Conservation (phyloP, 2,888 invertebrate genomes). For the Biston betularia region DNA sequence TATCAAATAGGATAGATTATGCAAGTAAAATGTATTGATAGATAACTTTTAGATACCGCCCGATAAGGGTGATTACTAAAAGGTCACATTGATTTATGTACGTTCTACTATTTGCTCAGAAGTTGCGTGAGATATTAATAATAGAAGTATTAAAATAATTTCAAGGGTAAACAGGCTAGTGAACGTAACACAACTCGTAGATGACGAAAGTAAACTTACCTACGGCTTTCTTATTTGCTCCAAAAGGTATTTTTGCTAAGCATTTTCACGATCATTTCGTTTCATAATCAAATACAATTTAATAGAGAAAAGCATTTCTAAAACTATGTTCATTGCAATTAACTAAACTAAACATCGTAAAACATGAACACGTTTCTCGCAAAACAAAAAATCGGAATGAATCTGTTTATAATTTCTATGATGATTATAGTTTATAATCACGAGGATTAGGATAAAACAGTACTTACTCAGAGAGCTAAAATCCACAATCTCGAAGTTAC, state of each 20-base stretch:
- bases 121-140: constrained; percentile 28
- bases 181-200: constrained; percentile 13
- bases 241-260: background rate
- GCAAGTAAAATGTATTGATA: background rate
- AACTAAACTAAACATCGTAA: background rate
- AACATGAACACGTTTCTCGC: background rate
- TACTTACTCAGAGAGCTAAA: constrained; percentile 75
- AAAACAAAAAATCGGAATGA: background rate
- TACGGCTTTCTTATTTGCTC: background rate
- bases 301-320: no score
- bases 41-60: constrained; percentile 9
- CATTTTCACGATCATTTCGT: no score
- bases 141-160: constrained; percentile 31
- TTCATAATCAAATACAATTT: no score
- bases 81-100: constrained; percentile 26
- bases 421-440: no score
- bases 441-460: constrained; percentile 22
- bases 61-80: constrained; percentile 29
- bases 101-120: constrained; percentile 23
- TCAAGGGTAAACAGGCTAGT: constrained; percentile 34
- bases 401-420: background rate
- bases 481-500: constrained; percentile 70
- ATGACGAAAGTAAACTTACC: constrained; percentile 1
- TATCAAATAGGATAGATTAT: constrained; percentile 24
- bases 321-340: no score